Evolutionary conservation across 1,140 invertebrate genomes (phyloP).

Genomic region (Drosophila carrolli): DNA sequence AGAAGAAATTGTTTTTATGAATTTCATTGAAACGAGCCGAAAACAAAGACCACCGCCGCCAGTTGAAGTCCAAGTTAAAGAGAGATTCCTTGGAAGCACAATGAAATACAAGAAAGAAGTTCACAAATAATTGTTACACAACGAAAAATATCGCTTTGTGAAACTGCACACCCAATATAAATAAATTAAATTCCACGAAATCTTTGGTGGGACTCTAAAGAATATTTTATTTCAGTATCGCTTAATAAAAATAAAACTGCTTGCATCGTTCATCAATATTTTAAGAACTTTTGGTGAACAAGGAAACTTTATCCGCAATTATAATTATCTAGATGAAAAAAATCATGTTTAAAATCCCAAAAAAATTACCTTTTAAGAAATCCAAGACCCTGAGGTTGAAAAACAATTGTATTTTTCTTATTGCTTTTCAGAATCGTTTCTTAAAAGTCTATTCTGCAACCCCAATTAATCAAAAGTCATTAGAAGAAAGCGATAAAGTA

Average conservation of each 20-base stretch:
- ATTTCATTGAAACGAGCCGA: conserved; percentile 65
- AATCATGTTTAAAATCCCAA: no score
- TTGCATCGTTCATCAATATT: no score
- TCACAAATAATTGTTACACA: conserved; percentile 37
- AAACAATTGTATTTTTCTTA: no score
- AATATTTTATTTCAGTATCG: background rate
- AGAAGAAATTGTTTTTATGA: conserved; percentile 80
- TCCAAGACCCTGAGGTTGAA: no score
- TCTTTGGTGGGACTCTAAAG: background rate
- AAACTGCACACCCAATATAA: no score
- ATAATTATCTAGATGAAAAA: no score
- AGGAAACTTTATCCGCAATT: no score
- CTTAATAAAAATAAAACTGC: no score
- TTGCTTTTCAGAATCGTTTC: no score
- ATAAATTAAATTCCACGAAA: background rate
- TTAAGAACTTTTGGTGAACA: no score
- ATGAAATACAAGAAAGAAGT: conserved; percentile 38
- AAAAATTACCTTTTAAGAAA: no score
- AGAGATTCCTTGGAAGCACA: conserved; percentile 38
- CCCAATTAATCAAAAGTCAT: conserved; percentile 21
- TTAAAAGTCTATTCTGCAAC: background rate
- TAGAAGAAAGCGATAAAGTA: conserved; percentile 30
- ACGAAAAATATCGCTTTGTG: background rate
- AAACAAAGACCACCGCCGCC: conserved; percentile 34
- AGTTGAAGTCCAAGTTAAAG: conserved; percentile 29